Base-by-base conservation (phyloP, 2,113 vertebrate genomes). In the Entomyzon cyanotis region DNA sequence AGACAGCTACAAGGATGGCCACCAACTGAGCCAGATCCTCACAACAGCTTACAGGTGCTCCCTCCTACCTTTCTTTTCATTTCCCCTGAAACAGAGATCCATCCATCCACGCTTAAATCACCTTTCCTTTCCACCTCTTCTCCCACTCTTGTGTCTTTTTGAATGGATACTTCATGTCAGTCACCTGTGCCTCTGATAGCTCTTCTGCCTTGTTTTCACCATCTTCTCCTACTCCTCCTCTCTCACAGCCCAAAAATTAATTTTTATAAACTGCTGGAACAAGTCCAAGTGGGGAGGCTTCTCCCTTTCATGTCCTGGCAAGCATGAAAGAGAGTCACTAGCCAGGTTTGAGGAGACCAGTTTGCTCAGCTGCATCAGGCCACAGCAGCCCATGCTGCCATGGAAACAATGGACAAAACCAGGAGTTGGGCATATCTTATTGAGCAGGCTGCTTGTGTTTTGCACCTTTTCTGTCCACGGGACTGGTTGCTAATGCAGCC, bases 81-180 rank as follows among this genome's bases (percentile, higher is more conserved):
- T 44, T 87, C 49, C 6, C 27, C 7, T 10, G 27, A 12, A 35
- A 53, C 0, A 62, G 21, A 50, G 5, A 58, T 17, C 5, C 23
- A 49, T 23, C 7, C 23, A 49, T 23, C 7, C 25, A 10, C 1
- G 3, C 18, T 41, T 10, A 0, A 25, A 20, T 58, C 31, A 71
- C 22, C 4, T 11, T 17, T 30, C 39, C 5, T 35, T 22, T 47
- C 28, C 24, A 65, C 6, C 19, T 73, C 62, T 70, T 42, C 15
- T 85, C 18, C 41, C 14, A 9, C 17, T 75, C 28, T 9, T 0
- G 0, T 1, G 0, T 22, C 50, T 50, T 59, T 76, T 41, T 55
- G 12, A 73, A 33, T 1, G 0, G 37, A 15, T 4, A 4, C 6
- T 59, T 13, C 9, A 2, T 16, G 12, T 11, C 41, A 14, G 53